Percentiles rank a stretch among this genome's conserved stretches.
Conservation (phyloP, 2,888 invertebrate genomes). For the Adineta ricciae region DNA sequence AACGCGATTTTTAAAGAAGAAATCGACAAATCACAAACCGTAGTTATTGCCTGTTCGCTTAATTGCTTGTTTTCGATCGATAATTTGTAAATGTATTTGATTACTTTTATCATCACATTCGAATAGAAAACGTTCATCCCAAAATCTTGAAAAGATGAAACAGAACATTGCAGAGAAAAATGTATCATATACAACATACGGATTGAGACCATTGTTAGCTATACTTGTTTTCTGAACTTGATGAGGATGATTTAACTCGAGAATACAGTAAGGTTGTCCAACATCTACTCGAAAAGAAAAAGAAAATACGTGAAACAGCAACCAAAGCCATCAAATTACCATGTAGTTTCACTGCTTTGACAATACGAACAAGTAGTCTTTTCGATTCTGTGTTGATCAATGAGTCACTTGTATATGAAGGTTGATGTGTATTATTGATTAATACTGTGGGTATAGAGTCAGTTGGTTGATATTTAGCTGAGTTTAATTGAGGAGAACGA, state of each 20-base stretch:
- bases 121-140: background rate
- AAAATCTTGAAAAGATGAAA: background rate
- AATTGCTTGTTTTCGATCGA: background rate
- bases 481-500: background rate
- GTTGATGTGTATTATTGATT: background rate
- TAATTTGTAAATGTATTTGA: background rate
- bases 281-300: background rate
- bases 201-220: background rate
- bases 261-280: background rate
- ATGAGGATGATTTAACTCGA: constrained; percentile 11
- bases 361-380: constrained; percentile 1
- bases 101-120: constrained; percentile 1
- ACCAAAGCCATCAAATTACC: too few relatives aligned
- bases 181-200: background rate
- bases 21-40: background rate
- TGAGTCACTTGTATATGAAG: background rate
- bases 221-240: background rate
- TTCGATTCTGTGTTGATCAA: background rate
- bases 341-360: background rate
- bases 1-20: background rate
- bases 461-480: background rate
- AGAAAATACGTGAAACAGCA: background rate
- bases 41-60: background rate
- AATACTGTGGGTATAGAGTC: background rate
- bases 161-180: background rate